phyloP scores from a whole-genome alignment of 2,113 vertebrate species.

The Phalacrocorax carbo region DNA sequence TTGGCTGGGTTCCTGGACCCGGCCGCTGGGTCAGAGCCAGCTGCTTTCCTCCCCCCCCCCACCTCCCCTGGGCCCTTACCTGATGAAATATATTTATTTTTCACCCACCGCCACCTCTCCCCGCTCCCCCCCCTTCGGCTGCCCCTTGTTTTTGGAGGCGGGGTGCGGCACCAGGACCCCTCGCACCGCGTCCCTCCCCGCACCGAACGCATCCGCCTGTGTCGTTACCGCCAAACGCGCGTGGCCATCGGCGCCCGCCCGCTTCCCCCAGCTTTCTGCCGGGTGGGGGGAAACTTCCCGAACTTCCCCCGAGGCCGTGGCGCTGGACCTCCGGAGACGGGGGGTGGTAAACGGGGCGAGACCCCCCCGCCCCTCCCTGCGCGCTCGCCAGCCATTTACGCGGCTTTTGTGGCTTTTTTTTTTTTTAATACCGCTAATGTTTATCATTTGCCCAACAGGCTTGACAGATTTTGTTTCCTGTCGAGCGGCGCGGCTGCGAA shows the following conservation, averaged over 20 bases:
- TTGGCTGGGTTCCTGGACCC: conserved; percentile 66
- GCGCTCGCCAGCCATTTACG: conserved; percentile 55
- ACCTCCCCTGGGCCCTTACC: conserved; percentile 23
- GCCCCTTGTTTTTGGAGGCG: background rate
- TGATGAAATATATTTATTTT: conserved; percentile 27
- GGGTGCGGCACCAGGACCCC: background rate
- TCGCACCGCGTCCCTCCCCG: background rate
- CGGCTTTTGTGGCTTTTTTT: conserved; percentile 61
- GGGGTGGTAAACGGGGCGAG: background rate
- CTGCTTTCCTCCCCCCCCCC: conserved; percentile 46
- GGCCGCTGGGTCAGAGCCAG: conserved; percentile 37
- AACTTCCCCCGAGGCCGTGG: conserved; percentile 18
- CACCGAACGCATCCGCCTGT: background rate
- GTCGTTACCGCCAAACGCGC: too few species aligned
- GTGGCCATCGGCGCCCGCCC: background rate
- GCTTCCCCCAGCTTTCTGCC: background rate
- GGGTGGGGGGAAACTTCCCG: conserved; percentile 38
- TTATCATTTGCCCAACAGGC: conserved; percentile 87
- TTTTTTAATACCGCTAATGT: conserved; percentile 80
- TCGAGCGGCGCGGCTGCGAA: conserved; percentile 87
- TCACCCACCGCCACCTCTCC: background rate
- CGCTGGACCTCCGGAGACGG: background rate
- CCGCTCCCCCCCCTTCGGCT: background rate
- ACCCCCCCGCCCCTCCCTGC: background rate
- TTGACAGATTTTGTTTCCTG: conserved; percentile 86